Evolutionary conservation across 1,140 invertebrate species (phyloP).

Genomic region (Hermetia illucens): DNA sequence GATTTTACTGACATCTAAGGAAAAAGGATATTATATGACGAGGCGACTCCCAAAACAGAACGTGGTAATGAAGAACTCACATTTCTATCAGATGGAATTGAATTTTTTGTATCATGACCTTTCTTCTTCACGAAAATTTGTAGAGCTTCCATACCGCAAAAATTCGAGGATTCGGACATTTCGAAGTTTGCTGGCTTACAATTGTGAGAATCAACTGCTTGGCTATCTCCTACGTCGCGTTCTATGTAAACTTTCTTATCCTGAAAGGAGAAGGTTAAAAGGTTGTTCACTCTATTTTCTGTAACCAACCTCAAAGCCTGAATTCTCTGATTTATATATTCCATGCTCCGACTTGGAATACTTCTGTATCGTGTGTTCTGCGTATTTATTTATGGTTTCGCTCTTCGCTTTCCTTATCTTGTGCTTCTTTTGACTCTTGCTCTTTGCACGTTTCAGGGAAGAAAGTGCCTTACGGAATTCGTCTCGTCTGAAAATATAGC

Average conservation of each 20-base stretch:
- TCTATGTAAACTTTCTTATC: neutral
- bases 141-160: neutral
- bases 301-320: neutral
- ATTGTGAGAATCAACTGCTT: neutral
- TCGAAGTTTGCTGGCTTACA: neutral
- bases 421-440: conserved; percentile 12
- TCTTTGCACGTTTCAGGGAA: conserved; percentile 5
- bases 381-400: neutral
- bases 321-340: neutral
- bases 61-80: too few species aligned
- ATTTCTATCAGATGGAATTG: too few species aligned
- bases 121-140: neutral
- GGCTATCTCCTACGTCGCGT: neutral
- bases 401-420: conserved; percentile 24
- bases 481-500: neutral
- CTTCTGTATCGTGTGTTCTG: neutral
- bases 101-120: too few species aligned
- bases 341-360: neutral
- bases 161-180: neutral
- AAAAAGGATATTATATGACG: too few species aligned
- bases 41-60: too few species aligned
- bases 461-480: neutral
- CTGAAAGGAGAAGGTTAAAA: neutral
- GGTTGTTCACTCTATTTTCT: neutral
- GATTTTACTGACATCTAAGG: too few species aligned